Evolutionary conservation across 2,797 vertebrate species (phyloP).

Genomic region (Champsocephalus esox): DNA sequence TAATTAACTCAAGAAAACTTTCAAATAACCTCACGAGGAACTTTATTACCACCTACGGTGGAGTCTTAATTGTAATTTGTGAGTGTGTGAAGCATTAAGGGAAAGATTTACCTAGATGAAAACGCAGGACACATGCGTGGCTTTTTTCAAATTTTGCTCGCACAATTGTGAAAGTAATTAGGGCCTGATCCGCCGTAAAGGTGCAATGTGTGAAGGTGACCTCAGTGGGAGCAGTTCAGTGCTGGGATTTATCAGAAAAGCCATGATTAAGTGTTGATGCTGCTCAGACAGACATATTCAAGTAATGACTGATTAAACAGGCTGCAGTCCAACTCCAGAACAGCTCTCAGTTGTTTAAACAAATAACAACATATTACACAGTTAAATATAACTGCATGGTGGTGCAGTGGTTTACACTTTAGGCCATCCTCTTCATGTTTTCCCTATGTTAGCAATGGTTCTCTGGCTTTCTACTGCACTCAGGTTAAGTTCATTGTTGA

Average conservation of each 20-base stretch:
- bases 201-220: constrained; percentile 37
- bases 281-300: not conserved
- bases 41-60: constrained; percentile 21
- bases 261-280: constrained; percentile 12
- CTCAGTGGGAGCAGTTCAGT: constrained; percentile 25
- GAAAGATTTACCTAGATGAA: not conserved
- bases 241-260: constrained; percentile 30
- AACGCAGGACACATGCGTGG: not conserved
- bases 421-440: too few relatives aligned
- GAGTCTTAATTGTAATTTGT: constrained; percentile 7
- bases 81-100: not conserved
- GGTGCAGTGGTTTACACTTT: too few relatives aligned
- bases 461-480: too few relatives aligned
- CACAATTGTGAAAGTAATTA: constrained; percentile 27
- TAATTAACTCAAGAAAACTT: constrained; percentile 43
- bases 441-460: too few relatives aligned
- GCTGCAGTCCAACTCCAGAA: not conserved
- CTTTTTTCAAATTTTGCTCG: constrained; percentile 20
- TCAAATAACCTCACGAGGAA: constrained; percentile 28
- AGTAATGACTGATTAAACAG: not conserved
- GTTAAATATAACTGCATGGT: too few relatives aligned
- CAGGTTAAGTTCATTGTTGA: too few relatives aligned
- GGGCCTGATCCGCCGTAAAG: constrained; percentile 11
- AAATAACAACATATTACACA: too few relatives aligned
- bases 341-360: not conserved